Evolutionary conservation across 2,113 vertebrate genomes (phyloP), one percentile per base, ranked within the genome.

Genomic region (Meleagris gallopavo): DNA sequence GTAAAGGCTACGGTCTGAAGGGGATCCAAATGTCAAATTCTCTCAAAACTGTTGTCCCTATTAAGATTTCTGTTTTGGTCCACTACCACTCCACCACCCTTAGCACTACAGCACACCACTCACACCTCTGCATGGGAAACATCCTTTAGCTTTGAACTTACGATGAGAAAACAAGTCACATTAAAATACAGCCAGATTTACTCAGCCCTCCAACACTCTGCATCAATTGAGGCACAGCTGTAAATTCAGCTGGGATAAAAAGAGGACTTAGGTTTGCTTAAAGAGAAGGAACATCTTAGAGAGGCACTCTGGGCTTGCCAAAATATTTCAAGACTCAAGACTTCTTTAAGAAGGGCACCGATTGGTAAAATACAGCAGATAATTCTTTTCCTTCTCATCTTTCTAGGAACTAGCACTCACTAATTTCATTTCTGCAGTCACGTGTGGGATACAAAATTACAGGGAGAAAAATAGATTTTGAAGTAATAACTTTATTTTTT

Each of bases 401-500:
- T 87, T 88, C 88, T 60, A 92, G 93, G 94, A 96, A 90, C 46
- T 80, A 87, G 75, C 21, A 89, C 25, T 89, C 29, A 69, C 40
- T 69, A 34, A 60, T 83, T 90, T 86, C 80, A 83, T 69, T 90
- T 88, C 46, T 46, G 48, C 9, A 16, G 66, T n/a, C 30, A 45
- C 55, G 81, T 22, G 9, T 43, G 69, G 54, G 83, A 89, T 87
- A 83, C 32, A 96, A 82, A 90, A 84, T 81, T 74, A 61, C 50
- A 61, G 38, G 14, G 20, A 64, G 55, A 32, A 62, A 97, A 80
- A 94, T 32, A 65, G 34, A 81, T 81, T 92, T 38, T 79, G 43
- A 95, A 88, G 86, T 65, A 83, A 69, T 84, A 90, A 71, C 46
- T 25, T 5, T 15, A 1, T 15, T 17, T 15, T 43, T 43, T 43